Evolutionary conservation across 2,797 vertebrate genomes (phyloP).

Genomic region (Mionectes olivaceus): DNA sequence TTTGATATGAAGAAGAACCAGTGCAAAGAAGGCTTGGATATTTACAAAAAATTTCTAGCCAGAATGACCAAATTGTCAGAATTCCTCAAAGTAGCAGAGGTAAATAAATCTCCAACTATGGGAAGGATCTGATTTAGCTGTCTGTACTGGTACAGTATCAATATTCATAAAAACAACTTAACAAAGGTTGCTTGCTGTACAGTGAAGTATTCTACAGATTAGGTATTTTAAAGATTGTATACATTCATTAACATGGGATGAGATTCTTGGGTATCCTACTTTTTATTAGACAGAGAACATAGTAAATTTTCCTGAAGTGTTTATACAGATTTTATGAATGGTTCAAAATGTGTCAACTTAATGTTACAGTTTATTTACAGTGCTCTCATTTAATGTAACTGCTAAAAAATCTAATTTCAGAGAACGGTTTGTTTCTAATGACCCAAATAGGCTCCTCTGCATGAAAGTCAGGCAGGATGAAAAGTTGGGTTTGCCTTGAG

Average conservation of each 20-base stretch:
- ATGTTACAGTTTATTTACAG: not conserved
- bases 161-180: not conserved
- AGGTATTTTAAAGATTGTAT: not conserved
- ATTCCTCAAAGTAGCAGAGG: constrained; percentile 96
- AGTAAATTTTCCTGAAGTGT: not conserved
- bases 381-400: not conserved
- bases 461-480: not conserved
- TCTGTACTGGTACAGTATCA: constrained; percentile 57
- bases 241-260: not conserved
- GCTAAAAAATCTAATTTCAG: not conserved
- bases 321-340: not conserved
- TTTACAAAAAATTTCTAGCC: constrained; percentile 95
- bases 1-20: constrained; percentile 97
- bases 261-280: not conserved
- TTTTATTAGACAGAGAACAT: not conserved
- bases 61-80: constrained; percentile 92
- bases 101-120: constrained; percentile 69
- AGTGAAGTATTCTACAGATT: not conserved
- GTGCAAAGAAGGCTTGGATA: constrained; percentile 95
- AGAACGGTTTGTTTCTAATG: not conserved
- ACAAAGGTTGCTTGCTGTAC: not conserved
- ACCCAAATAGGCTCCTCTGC: not conserved
- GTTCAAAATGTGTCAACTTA: not conserved
- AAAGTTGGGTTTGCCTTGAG: not conserved
- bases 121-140: constrained; percentile 1